Evolutionary conservation across 92 coral and sea anemone genomes (phyloP).

Genomic region (Paragorgia papillata): DNA sequence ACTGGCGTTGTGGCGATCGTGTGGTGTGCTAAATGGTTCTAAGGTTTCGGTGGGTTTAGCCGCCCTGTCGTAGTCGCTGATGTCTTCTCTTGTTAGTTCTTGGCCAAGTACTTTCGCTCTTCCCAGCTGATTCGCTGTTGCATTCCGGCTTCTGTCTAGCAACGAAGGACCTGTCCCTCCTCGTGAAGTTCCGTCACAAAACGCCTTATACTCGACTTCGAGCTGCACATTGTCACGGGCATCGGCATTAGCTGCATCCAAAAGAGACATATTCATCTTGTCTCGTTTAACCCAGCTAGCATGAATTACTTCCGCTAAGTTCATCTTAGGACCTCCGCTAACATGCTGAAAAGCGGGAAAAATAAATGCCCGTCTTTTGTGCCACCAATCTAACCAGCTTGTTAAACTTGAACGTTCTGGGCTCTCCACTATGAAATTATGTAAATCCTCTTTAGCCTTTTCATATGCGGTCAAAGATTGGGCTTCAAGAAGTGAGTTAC

Average conservation of each 20-base stretch:
- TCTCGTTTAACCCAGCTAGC: slow-evolving; percentile 21
- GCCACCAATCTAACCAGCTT: slow-evolving; percentile 17
- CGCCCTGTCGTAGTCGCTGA: background rate
- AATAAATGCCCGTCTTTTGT: slow-evolving; percentile 14
- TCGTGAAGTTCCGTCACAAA: slow-evolving; percentile 9
- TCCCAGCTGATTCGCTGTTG: background rate
- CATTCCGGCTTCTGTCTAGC: background rate
- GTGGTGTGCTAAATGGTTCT: background rate
- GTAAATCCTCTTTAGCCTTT: slow-evolving; percentile 8
- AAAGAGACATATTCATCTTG: slow-evolving; percentile 17
- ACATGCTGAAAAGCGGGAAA: slow-evolving; percentile 3
- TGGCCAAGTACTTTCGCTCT: background rate
- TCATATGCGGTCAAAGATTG: background rate
- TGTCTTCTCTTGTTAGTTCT: slow-evolving; percentile 1
- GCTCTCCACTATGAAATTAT: slow-evolving; percentile 2
- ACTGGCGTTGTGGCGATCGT: slow-evolving; percentile 18
- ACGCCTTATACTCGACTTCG: slow-evolving; percentile 16
- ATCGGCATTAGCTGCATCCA: slow-evolving; percentile 14
- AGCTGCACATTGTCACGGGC: slow-evolving; percentile 18
- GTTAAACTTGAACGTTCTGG: slow-evolving; percentile 10
- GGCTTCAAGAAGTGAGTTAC: slow-evolving; percentile 51
- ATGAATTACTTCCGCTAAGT: slow-evolving; percentile 12
- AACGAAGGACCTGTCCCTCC: slow-evolving; percentile 7
- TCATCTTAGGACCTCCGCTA: slow-evolving; percentile 13
- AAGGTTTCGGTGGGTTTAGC: background rate